Evolutionary conservation across 1,140 invertebrate species (phyloP).

Genomic region (Drosophila ercepeae): DNA sequence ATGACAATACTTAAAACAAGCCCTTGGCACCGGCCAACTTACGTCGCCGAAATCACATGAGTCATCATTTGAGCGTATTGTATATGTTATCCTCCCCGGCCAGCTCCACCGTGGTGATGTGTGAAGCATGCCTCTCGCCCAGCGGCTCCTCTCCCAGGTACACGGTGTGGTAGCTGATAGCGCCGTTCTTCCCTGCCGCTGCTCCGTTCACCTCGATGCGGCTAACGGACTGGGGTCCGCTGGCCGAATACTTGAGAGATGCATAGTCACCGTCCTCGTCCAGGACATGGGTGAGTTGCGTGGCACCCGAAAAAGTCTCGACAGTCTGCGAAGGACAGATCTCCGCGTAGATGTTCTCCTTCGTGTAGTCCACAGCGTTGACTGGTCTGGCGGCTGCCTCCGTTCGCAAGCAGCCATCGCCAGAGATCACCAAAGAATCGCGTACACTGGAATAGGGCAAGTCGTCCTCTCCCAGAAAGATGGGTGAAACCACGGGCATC

Average conservation of each 20-base stretch:
- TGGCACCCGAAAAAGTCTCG: constrained; percentile 56
- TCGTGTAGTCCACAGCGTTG: constrained; percentile 81
- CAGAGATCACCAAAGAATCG: constrained; percentile 71
- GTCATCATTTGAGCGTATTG: constrained; percentile 84
- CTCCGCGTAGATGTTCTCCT: constrained; percentile 87
- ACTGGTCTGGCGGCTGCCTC: constrained; percentile 3
- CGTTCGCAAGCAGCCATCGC: constrained; percentile 40
- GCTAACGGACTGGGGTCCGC: constrained; percentile 67
- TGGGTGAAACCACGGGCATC: constrained; percentile 41
- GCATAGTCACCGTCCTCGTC: constrained; percentile 70
- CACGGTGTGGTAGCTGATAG: constrained; percentile 78
- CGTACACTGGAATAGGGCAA: constrained; percentile 81
- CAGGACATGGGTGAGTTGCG: constrained; percentile 52
- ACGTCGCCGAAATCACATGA: constrained; percentile 81
- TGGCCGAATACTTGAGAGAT: constrained; percentile 67
- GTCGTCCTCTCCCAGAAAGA: constrained; percentile 72
- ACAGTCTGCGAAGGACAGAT: constrained; percentile 84
- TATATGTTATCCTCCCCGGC: constrained; percentile 81
- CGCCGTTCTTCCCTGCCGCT: constrained; percentile 47
- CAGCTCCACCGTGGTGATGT: constrained; percentile 72
- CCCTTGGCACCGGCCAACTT: constrained; percentile 74
- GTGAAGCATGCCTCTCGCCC: constrained; percentile 58
- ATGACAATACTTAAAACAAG: constrained; percentile 49
- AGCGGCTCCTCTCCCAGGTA: constrained; percentile 74
- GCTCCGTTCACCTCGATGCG: constrained; percentile 77